A percentile compares a stretch with the other conserved stretches of the same genome.
These are phyloP conservation scores for Eclectus roratus DNA, from an alignment of 2,113 vertebrate species.

Conservation along the genomic window DNA sequence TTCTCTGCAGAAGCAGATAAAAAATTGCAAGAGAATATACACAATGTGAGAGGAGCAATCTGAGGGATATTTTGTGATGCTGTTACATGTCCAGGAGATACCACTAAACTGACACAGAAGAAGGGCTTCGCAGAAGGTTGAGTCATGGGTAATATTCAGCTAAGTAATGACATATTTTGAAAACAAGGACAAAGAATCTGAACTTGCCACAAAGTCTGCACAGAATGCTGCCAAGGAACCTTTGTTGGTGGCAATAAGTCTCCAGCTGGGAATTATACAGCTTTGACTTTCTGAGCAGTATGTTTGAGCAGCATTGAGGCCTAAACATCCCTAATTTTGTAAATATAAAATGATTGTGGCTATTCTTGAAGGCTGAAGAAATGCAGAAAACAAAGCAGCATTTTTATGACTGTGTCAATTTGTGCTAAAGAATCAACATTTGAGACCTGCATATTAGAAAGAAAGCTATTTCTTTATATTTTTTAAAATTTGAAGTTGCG, in stretches of 20 bases:
- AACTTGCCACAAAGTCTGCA: background rate
- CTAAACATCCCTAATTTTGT: rapidly evolving
- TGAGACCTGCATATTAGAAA: background rate
- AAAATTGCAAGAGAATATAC: background rate
- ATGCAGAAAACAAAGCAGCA: background rate
- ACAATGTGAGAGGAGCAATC: background rate
- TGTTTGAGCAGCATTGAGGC: background rate
- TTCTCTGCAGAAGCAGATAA: background rate
- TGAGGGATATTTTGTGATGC: background rate
- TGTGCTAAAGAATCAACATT: background rate
- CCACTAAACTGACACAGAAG: background rate
- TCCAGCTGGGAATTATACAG: background rate
- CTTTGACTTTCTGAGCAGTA: background rate
- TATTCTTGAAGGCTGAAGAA: background rate
- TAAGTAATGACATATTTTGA: background rate
- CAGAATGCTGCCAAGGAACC: background rate
- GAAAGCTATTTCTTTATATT: background rate
- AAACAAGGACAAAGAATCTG: background rate
- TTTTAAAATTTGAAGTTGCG: background rate
- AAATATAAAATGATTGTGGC: background rate
- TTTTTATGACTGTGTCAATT: background rate
- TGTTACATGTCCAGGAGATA: background rate
- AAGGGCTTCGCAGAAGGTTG: background rate
- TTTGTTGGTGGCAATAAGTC: background rate
- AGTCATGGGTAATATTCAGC: background rate